These are phyloP conservation scores for Ophion ventricosus DNA, from an alignment of 2,888 invertebrate species.

Conservation along the genomic window DNA sequence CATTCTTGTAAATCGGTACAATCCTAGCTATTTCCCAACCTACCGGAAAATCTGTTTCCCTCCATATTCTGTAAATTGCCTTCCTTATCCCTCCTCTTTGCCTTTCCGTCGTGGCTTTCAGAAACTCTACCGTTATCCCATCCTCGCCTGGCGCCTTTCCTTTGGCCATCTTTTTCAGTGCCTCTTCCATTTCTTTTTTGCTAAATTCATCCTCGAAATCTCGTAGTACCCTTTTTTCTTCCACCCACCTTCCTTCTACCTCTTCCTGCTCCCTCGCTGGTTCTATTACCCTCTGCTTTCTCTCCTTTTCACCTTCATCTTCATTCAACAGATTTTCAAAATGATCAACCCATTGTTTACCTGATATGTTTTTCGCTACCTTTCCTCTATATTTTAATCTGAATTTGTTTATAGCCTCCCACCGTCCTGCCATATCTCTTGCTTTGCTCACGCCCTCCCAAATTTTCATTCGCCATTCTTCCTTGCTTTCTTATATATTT, in stretches of 20 bases:
- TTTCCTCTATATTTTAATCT: constrained; percentile 2
- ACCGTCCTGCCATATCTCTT: constrained; percentile 36
- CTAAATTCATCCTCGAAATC: neutral
- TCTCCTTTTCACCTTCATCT: no score
- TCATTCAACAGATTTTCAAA: no score
- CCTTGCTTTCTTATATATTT: constrained; percentile 19
- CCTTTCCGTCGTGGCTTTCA: neutral
- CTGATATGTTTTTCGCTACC: constrained; percentile 6
- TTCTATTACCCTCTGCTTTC: neutral
- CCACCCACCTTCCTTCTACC: no score
- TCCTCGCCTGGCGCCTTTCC: constrained; percentile 3
- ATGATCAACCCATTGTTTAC: neutral
- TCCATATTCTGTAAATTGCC: constrained; percentile 30
- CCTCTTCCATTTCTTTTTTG: neutral
- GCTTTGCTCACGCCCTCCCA: constrained; percentile 38
- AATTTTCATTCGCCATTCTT: constrained; percentile 14
- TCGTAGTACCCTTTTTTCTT: neutral
- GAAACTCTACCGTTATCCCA: neutral
- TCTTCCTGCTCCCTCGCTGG: neutral
- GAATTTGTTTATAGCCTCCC: constrained; percentile 36
- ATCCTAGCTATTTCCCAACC: constrained; percentile 48
- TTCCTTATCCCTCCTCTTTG: neutral
- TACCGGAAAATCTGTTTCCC: neutral
- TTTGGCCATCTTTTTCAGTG: neutral
- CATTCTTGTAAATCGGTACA: constrained; percentile 31